A percentile compares a stretch with the other conserved stretches of the same genome.
Conservation (phyloP, 2,797 vertebrate genomes). For the Kryptopterus vitreolus region DNA sequence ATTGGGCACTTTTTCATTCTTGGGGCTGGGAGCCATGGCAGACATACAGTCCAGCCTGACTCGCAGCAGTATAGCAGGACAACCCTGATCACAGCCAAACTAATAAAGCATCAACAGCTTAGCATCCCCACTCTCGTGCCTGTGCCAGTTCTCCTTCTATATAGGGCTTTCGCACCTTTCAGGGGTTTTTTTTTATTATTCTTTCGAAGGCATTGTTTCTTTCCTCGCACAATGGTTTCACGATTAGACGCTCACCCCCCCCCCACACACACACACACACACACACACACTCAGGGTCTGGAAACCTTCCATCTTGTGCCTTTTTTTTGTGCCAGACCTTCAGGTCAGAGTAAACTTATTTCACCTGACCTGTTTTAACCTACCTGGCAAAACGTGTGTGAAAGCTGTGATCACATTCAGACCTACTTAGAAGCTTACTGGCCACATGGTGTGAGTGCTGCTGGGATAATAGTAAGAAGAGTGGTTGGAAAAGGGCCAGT, state of each 20-base stretch:
- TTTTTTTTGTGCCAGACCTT: conserved; percentile 35
- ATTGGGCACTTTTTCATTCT: conserved; percentile 34
- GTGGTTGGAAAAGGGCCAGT: conserved; percentile 17
- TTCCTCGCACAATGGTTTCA: not conserved
- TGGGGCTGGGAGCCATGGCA: conserved; percentile 29
- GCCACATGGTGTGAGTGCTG: conserved; percentile 36
- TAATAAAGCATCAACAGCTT: conserved; percentile 47
- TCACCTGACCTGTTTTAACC: conserved; percentile 45
- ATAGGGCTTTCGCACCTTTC: not conserved
- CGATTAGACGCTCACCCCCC: no score
- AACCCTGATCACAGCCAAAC: conserved; percentile 32
- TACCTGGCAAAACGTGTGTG: conserved; percentile 44
- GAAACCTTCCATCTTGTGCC: conserved; percentile 39
- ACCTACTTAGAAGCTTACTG: conserved; percentile 45
- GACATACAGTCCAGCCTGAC: conserved; percentile 31
- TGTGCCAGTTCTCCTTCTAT: not conserved
- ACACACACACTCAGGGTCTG: no score
- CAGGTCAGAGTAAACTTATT: conserved; percentile 28
- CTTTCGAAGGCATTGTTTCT: not conserved
- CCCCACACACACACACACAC: no score
- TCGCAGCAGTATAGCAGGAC: conserved; percentile 37
- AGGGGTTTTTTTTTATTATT: no score
- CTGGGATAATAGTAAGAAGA: conserved; percentile 12
- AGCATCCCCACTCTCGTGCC: conserved; percentile 19
- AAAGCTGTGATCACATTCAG: conserved; percentile 43